Evolutionary conservation across 1,140 invertebrate species (phyloP).

Genomic region (Chlorops oryzae): DNA sequence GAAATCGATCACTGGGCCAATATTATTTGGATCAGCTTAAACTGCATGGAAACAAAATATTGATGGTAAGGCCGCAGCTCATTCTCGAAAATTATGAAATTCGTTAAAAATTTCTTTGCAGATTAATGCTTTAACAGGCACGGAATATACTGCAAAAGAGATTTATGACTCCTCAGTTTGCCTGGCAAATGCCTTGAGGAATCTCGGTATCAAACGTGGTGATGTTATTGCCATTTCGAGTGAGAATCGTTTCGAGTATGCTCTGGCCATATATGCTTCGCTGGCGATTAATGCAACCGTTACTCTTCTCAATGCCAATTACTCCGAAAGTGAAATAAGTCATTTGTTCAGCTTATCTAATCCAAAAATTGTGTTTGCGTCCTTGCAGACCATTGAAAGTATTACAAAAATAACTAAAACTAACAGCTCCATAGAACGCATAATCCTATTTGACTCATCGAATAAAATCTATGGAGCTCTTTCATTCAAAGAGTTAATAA

Average conservation of each 20-base stretch:
- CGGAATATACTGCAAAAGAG: conserved; percentile 42
- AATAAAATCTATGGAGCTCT: conserved; percentile 22
- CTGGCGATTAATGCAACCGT: conserved; percentile 54
- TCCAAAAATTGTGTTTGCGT: conserved; percentile 63
- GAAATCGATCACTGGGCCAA: conserved; percentile 5
- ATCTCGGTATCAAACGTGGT: conserved; percentile 47
- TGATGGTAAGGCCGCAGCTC: conserved; percentile 2
- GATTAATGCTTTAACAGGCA: conserved; percentile 50
- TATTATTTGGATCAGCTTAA: conserved; percentile 2
- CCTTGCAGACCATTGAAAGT: conserved; percentile 51
- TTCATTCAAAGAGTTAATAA: conserved; percentile 27
- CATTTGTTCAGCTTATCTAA: conserved; percentile 60
- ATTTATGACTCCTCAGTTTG: conserved; percentile 48
- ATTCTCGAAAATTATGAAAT: not conserved
- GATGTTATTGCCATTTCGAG: conserved; percentile 56
- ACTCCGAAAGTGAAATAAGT: conserved; percentile 56
- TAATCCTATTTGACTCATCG: conserved; percentile 49
- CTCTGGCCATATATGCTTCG: conserved; percentile 50
- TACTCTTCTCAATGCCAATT: conserved; percentile 57
- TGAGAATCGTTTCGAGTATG: conserved; percentile 57
- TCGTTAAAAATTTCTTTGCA: conserved; percentile 18
- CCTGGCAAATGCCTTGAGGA: conserved; percentile 48
- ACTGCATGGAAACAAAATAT: conserved; percentile 1
- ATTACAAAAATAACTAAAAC: conserved; percentile 46
- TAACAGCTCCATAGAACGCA: conserved; percentile 47